Base-by-base conservation (phyloP, 2,797 vertebrate species). In the Hyperoplus lanceolatus region DNA sequence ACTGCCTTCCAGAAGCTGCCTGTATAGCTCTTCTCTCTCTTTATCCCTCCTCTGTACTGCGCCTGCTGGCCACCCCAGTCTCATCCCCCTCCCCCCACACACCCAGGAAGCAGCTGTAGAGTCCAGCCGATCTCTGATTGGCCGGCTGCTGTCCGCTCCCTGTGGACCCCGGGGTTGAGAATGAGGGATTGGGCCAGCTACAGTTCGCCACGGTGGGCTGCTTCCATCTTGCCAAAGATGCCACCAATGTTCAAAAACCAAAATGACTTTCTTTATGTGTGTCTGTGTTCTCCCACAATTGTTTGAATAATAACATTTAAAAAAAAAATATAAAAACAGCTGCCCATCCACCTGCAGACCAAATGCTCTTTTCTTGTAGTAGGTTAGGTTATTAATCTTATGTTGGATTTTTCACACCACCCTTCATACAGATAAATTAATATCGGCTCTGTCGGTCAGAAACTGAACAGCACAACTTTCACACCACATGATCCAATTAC, bases 151-250 rank as follows among this genome's bases (percentile, higher is more conserved):
- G 69, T 53, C 63, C 1, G 8, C 48, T 82, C 84, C 77, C 83
- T 3, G 7, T 50, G 70, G 75, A 65, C 79, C 84, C 90, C 8
- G 7, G 49, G 80, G 50, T 73, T 15, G 92, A 93, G 94, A 89
- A 91, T 94, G 95, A 96, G 94, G 92, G 95, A 96, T 95, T 94
- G 93, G 91, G 94, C 93, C 94, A 94, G 96, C 96, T 95, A 93
- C 92, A 94, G 91, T 87, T 94, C 94, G 92, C 89, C 93, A 96
- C 88, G 94, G 89, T 90, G 91, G 88, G 93, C 84, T 94, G 95
- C 93, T 95, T 96, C 94, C 87, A 94, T 95, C 93, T 92, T 87
- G 10, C 77, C 79, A 91, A 93, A 92, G 92, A 86, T 82, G 87
- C 85, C 89, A 93, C 84, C 89, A 29, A 90, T 29, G 21, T 39